Evolutionary conservation across 2,113 vertebrate genomes (phyloP), one percentile per base, ranked within the genome.

Genomic region (Toxotes chatareus): DNA sequence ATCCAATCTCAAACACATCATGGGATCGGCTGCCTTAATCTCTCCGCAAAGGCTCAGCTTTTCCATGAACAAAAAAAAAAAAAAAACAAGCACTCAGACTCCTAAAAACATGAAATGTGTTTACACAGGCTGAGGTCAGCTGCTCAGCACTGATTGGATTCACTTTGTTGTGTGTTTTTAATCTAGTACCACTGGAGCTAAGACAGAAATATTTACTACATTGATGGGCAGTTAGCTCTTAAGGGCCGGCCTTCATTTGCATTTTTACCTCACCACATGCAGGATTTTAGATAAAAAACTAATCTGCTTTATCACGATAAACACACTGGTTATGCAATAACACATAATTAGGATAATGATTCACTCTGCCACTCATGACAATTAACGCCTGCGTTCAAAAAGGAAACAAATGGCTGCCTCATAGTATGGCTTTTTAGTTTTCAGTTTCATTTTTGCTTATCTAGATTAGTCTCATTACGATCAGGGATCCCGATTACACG

Each of bases 11-110:
- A 79, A 86, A 82, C 65, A 80, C 85, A 77, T 85, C 82, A 68
- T 27, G 32, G 76, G 81, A 86, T 85, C 67, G 32, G 56, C 66
- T 38, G 71, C 80, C 62, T 57, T 92, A 92, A 94, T 93, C 91
- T 86, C 79, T 14, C 19, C 42, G 56, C 87, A 83, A 81, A 86
- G 68, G 47, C 74, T 56, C 55, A 38, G 75, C 40, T 63, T 77
- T 68, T 86, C 83, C 51, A 36, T 65, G 12, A 44, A 68, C 27
- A 57, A 36, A 65, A 51, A 77, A 61, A 27, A 23, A 3, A 31
- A 69, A 69, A 32, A 40, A 87, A 84, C 72, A 81, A 72, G 69
- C 76, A 51, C 69, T 56, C 38, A 2, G 49, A 68, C 79, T 81
- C 27, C 57, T 61, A 56, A 83, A 85, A 80, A 85, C 85, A 82